A percentile compares a stretch with the other conserved stretches of the same genome.
Conservation (phyloP, 1,140 invertebrate species). For the Schlechtendalia chinensis region DNA sequence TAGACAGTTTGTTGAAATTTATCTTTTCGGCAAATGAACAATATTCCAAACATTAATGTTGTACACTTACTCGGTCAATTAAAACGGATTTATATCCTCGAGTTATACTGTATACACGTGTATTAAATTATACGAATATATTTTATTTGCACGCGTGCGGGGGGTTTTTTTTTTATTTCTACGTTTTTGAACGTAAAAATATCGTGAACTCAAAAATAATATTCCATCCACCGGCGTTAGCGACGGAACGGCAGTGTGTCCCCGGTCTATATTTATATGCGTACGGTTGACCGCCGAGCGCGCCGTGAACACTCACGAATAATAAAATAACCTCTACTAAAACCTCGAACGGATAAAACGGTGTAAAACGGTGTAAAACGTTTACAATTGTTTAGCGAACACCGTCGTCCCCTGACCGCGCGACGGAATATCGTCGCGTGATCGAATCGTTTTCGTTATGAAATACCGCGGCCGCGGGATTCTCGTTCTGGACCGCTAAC, state of each 20-base stretch:
- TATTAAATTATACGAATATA: background rate
- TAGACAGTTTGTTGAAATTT: no score
- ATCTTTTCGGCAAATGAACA: background rate
- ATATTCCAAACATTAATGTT: background rate
- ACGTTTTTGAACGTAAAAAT: no score
- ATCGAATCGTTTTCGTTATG: no score
- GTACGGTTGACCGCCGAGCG: background rate
- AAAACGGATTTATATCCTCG: slow-evolving; percentile 29
- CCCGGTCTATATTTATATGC: slow-evolving; percentile 34
- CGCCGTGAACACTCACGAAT: background rate
- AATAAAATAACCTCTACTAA: background rate
- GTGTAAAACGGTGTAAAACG: no score
- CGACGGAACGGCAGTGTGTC: background rate
- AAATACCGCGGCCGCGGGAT: no score
- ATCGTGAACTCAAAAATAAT: slow-evolving; percentile 41
- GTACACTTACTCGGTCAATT: slow-evolving; percentile 7
- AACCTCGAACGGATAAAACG: no score
- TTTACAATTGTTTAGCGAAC: no score
- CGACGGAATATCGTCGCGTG: no score
- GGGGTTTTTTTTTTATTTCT: slow-evolving; percentile 14
- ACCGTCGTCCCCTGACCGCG: no score
- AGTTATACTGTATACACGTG: background rate
- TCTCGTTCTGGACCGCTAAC: no score
- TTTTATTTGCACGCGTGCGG: no score
- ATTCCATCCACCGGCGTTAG: background rate